Percentiles rank a stretch among this genome's conserved stretches.
phyloP scores from a whole-genome alignment of 2,888 invertebrate species.

The Caenorhabditis imperialis region DNA sequence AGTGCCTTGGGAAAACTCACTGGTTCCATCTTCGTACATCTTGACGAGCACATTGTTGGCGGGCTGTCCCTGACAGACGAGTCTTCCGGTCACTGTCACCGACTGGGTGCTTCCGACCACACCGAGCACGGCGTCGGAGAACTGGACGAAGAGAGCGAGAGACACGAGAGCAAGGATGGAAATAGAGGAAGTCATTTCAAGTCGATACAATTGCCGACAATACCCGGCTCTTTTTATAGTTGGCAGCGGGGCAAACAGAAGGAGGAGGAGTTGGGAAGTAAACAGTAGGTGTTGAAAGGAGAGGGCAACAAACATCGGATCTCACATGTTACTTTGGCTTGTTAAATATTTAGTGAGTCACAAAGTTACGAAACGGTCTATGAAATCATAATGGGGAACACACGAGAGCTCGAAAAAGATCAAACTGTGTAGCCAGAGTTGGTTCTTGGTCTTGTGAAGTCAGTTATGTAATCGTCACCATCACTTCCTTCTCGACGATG shows the following conservation, averaged over 20 bases:
- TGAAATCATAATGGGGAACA: constrained; percentile 18
- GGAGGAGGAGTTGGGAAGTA: constrained; percentile 31
- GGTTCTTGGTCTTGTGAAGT: too few species aligned
- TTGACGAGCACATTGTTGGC: constrained; percentile 43
- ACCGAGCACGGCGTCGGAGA: constrained; percentile 20
- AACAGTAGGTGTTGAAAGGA: constrained; percentile 37
- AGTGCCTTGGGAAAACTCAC: constrained; percentile 15
- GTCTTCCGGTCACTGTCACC: constrained; percentile 45
- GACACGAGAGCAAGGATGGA: constrained; percentile 5
- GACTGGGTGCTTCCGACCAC: constrained; percentile 49
- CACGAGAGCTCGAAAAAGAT: too few species aligned
- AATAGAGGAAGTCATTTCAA: constrained; percentile 26
- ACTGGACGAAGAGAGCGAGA: constrained; percentile 15
- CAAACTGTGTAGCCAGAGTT: too few species aligned
- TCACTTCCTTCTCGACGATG: too few species aligned
- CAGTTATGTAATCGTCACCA: too few species aligned
- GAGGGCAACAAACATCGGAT: constrained; percentile 36
- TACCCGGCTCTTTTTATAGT: constrained; percentile 6
- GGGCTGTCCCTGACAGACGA: constrained; percentile 49
- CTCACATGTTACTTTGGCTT: constrained; percentile 33
- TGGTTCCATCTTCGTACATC: constrained; percentile 56
- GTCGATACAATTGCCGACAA: background rate
- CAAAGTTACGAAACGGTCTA: constrained; percentile 11
- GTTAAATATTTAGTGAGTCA: constrained; percentile 41
- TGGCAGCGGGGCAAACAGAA: constrained; percentile 9